Conservation (phyloP, 2,888 invertebrate genomes). For the Eudemis profundana region DNA sequence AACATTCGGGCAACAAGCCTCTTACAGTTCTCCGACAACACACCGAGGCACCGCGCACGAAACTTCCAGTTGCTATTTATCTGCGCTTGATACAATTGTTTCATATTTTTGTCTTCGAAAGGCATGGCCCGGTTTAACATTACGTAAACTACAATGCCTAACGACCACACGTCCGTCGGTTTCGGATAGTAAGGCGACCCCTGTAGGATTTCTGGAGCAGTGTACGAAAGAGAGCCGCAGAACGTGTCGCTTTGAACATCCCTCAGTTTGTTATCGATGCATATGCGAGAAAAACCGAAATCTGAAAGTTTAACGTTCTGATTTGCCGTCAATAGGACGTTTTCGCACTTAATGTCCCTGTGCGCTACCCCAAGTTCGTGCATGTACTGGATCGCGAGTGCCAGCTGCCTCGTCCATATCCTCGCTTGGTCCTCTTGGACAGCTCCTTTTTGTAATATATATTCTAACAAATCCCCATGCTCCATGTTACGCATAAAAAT, state of each 20-base stretch:
- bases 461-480: constrained; percentile 91
- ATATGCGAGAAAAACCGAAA: constrained; percentile 90
- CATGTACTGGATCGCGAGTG: constrained; percentile 89
- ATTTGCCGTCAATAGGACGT: constrained; percentile 89
- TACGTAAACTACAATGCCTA: constrained; percentile 92
- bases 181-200: constrained; percentile 90
- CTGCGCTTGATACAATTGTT: constrained; percentile 87
- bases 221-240: constrained; percentile 94
- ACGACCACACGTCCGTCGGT: constrained; percentile 92
- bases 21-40: constrained; percentile 86
- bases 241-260: constrained; percentile 90
- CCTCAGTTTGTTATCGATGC: constrained; percentile 71
- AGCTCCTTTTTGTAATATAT: constrained; percentile 87
- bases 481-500: constrained; percentile 91
- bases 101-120: constrained; percentile 91
- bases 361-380: constrained; percentile 91
- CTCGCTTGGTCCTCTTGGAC: constrained; percentile 88
- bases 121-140: constrained; percentile 94
- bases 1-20: constrained; percentile 86
- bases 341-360: constrained; percentile 94
- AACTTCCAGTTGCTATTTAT: constrained; percentile 88
- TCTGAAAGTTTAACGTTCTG: constrained; percentile 92
- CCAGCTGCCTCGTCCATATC: constrained; percentile 89
- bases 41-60: constrained; percentile 86
- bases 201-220: constrained; percentile 94